Evolutionary conservation across 2,113 vertebrate species (phyloP).

Genomic region (Centropus bengalensis): DNA sequence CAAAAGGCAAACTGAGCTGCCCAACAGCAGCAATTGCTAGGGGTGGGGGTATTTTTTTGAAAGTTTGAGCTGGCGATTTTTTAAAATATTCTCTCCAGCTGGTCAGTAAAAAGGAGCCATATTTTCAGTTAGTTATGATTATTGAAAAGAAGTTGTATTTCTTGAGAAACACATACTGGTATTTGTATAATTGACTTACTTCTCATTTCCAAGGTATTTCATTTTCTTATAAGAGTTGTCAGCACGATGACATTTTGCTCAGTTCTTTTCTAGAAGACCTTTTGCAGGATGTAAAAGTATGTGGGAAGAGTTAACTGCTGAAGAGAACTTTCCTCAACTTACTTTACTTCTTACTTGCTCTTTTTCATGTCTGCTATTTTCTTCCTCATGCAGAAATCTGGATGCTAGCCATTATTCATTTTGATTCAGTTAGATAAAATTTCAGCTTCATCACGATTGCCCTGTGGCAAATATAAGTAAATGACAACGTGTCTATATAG

Average conservation of each 20-base stretch:
- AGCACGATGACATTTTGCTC: background rate
- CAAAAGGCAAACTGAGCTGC: background rate
- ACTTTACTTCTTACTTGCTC: background rate
- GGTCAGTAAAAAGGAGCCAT: background rate
- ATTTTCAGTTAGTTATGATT: background rate
- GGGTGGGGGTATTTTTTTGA: background rate
- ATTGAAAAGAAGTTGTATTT: background rate
- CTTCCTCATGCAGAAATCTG: background rate
- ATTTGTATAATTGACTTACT: background rate
- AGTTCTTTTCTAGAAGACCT: background rate
- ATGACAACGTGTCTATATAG: background rate
- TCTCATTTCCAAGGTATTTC: background rate
- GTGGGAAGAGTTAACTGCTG: background rate
- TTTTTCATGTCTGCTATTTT: background rate
- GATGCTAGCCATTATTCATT: background rate
- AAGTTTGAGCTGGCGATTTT: background rate
- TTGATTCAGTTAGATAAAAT: background rate
- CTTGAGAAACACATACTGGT: rapidly evolving
- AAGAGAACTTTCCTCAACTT: background rate
- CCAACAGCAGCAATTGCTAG: background rate
- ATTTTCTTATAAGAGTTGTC: background rate
- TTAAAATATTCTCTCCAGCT: background rate
- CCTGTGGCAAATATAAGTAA: background rate
- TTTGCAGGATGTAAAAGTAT: background rate
- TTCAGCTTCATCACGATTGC: background rate